A percentile compares a stretch with the other conserved stretches of the same genome.
These are phyloP conservation scores for Seladonia tumulorum DNA, from an alignment of 2,888 invertebrate species.

Conservation along the genomic window DNA sequence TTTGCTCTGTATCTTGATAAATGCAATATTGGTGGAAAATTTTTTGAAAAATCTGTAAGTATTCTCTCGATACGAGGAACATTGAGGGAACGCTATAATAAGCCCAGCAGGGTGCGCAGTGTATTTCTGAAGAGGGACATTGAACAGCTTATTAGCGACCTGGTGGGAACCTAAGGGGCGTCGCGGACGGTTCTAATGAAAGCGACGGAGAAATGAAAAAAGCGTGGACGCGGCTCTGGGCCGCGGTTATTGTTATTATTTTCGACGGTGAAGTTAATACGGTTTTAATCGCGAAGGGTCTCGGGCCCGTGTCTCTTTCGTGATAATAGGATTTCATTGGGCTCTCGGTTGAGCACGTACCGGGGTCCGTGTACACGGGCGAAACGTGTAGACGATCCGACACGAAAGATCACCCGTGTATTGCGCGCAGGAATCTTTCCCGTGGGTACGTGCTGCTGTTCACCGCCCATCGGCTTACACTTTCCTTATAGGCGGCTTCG, in stretches of 20 bases:
- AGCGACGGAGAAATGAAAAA: neutral
- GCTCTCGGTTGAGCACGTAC: conserved; percentile 49
- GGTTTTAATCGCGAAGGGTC: conserved; percentile 45
- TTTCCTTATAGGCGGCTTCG: conserved; percentile 44
- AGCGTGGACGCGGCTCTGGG: neutral
- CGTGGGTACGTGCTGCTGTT: conserved; percentile 69
- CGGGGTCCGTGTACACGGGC: conserved; percentile 23
- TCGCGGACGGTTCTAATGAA: neutral
- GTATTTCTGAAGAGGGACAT: neutral
- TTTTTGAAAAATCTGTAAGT: too few relatives aligned
- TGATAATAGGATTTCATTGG: conserved; percentile 54
- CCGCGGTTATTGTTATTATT: conserved; percentile 35
- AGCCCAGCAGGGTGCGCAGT: too few relatives aligned
- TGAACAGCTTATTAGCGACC: neutral
- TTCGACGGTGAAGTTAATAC: conserved; percentile 18
- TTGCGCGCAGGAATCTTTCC: conserved; percentile 42
- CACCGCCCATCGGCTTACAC: conserved; percentile 73
- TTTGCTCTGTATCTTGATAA: too few relatives aligned
- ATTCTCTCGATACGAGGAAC: too few relatives aligned
- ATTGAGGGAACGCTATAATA: too few relatives aligned
- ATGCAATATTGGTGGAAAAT: too few relatives aligned
- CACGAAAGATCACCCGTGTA: conserved; percentile 53
- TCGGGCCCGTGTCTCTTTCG: conserved; percentile 43
- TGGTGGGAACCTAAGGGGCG: neutral
- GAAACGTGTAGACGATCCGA: conserved; percentile 52